phyloP scores from a whole-genome alignment of 2,797 vertebrate species.

The Sphenodon punctatus region DNA sequence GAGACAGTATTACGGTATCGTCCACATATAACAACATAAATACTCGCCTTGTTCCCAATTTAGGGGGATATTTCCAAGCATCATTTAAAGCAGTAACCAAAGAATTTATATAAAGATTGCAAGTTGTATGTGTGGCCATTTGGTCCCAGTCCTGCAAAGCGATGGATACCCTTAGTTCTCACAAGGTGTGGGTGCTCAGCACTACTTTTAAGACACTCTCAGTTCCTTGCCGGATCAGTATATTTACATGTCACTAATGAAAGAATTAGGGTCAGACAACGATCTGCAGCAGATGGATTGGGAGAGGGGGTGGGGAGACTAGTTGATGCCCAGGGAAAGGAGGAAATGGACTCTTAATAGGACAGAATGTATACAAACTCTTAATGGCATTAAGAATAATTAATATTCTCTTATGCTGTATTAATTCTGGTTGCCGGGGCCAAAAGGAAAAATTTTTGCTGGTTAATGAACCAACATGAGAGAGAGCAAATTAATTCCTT shows the following conservation, averaged over 20 bases:
- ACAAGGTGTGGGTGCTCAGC: neutral
- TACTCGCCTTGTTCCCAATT: no score
- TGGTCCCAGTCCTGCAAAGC: accelerated
- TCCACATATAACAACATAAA: no score
- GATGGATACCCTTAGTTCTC: constrained; percentile 25
- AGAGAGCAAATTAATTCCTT: no score
- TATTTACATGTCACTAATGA: neutral
- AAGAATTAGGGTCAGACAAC: neutral
- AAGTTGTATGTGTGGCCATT: constrained; percentile 26
- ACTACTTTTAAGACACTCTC: neutral
- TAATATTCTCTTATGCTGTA: no score
- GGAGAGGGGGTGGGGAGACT: neutral
- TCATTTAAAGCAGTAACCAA: no score
- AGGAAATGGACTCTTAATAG: neutral
- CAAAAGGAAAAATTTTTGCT: no score
- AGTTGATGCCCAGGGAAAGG: neutral
- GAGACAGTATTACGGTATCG: no score
- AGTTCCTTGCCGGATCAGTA: accelerated
- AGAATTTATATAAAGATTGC: no score
- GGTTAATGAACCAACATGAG: no score
- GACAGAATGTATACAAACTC: neutral
- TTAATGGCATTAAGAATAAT: neutral
- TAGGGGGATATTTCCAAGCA: no score
- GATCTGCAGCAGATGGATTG: neutral
- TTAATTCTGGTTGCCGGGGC: no score